Conservation (phyloP, 1,140 invertebrate species). For the Heliconius melpomene region DNA sequence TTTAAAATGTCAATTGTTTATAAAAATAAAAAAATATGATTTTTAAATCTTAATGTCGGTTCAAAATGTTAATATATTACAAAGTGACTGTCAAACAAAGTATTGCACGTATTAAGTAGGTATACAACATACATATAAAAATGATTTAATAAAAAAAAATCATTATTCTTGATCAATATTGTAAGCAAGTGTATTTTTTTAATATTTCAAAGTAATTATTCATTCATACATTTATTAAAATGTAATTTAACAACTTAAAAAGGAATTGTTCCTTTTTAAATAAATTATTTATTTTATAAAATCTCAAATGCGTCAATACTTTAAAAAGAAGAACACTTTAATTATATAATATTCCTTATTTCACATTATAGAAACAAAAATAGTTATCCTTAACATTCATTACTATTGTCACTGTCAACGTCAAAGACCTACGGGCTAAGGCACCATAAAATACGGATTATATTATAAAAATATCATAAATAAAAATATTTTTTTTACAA, state of each 20-base stretch:
- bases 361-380: neutral
- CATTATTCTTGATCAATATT: neutral
- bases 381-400: neutral
- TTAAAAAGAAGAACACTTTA: neutral
- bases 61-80: neutral
- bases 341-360: neutral
- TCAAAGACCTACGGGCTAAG: neutral
- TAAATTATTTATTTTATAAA: no score
- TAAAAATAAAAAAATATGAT: neutral
- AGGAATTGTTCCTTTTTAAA: no score
- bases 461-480: neutral
- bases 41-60: neutral
- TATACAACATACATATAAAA: neutral
- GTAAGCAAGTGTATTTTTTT: neutral
- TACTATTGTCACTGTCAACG: neutral
- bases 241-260: no score
- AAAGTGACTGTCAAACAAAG: neutral
- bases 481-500: conserved; percentile 70
- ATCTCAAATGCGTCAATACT: no score
- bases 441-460: neutral
- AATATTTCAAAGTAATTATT: no score
- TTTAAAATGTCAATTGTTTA: neutral
- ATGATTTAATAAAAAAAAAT: neutral
- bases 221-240: no score
- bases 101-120: neutral